phyloP scores from a whole-genome alignment of 1,140 invertebrate genomes.

The Glossosoma conforme region DNA sequence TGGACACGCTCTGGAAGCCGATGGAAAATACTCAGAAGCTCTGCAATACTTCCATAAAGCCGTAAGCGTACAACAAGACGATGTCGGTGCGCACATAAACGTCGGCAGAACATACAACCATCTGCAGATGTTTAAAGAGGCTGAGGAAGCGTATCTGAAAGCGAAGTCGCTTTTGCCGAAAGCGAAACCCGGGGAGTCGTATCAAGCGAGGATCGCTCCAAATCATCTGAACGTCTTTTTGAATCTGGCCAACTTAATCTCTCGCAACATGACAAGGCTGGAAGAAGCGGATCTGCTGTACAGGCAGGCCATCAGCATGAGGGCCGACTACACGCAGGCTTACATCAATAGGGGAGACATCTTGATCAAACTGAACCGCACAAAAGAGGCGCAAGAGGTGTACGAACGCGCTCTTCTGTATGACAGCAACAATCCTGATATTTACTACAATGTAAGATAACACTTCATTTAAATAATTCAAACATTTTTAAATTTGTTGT shows the following conservation, averaged over 20 bases:
- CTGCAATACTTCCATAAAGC: slow-evolving; percentile 89
- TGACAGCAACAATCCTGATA: slow-evolving; percentile 92
- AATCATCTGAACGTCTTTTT: slow-evolving; percentile 95
- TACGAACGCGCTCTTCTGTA: slow-evolving; percentile 91
- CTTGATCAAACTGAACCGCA: slow-evolving; percentile 90
- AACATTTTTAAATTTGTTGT: no score
- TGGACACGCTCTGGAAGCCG: slow-evolving; percentile 88
- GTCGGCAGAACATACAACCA: slow-evolving; percentile 92
- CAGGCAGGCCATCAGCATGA: slow-evolving; percentile 92
- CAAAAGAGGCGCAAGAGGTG: slow-evolving; percentile 90
- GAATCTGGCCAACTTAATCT: slow-evolving; percentile 92
- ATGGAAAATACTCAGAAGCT: slow-evolving; percentile 78
- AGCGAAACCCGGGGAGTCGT: slow-evolving; percentile 86
- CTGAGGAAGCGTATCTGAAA: slow-evolving; percentile 85
- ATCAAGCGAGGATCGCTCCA: slow-evolving; percentile 92
- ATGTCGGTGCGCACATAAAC: slow-evolving; percentile 96
- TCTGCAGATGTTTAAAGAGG: slow-evolving; percentile 84
- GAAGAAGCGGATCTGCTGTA: slow-evolving; percentile 93
- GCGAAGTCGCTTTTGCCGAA: slow-evolving; percentile 87
- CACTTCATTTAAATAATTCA: no score
- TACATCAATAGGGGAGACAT: slow-evolving; percentile 97
- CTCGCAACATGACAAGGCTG: slow-evolving; percentile 84
- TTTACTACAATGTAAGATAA: slow-evolving; percentile 96
- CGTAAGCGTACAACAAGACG: slow-evolving; percentile 88
- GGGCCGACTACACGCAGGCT: slow-evolving; percentile 94